phyloP scores from a whole-genome alignment of 2,888 invertebrate genomes.

The Acanthosepion pharaonis region DNA sequence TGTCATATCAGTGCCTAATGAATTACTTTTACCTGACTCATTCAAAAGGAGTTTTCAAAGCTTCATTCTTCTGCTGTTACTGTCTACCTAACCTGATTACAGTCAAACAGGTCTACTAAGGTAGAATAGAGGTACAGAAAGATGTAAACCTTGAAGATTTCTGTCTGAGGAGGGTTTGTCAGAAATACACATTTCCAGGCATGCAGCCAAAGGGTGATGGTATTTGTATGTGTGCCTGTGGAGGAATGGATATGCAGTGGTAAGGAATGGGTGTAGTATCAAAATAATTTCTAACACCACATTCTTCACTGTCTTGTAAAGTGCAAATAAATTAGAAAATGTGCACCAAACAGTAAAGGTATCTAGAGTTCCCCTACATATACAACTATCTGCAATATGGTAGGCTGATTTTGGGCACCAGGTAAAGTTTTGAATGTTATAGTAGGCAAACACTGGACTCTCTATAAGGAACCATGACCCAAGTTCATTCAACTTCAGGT shows the following conservation, averaged over 20 bases:
- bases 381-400: not conserved
- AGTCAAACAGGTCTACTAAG: not conserved
- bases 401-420: not conserved
- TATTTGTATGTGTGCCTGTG: not conserved
- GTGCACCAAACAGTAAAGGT: not conserved
- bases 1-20: not conserved
- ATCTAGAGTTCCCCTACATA: no score
- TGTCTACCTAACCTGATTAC: not conserved
- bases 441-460: not conserved
- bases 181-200: not conserved
- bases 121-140: not conserved
- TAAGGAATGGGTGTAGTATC: not conserved
- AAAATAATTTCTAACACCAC: constrained; percentile 17
- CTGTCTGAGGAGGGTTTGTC: not conserved
- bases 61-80: not conserved
- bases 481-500: not conserved
- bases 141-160: not conserved
- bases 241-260: not conserved
- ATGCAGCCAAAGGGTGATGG: not conserved
- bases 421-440: not conserved
- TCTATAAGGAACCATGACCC: not conserved
- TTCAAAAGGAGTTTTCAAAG: not conserved
- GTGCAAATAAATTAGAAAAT: constrained; percentile 14
- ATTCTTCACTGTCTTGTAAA: constrained; percentile 11
- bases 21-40: not conserved